Conservation (phyloP, 2,888 invertebrate species). For the Campoletis raptor region DNA sequence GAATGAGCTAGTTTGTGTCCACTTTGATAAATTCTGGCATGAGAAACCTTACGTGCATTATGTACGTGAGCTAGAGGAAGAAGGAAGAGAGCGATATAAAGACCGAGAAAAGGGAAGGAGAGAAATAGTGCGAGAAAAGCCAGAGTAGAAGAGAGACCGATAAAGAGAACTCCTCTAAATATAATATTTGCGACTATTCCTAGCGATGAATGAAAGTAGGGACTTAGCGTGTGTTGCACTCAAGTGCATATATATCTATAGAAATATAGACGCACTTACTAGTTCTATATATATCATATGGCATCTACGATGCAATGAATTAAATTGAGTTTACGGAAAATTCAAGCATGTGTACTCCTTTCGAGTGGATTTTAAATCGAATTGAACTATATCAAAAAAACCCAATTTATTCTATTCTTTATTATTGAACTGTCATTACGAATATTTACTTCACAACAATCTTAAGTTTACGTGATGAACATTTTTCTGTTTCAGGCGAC, state of each 20-base stretch:
- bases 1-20: slow-evolving; percentile 72
- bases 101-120: slow-evolving; percentile 25
- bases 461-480: not conserved
- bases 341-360: slow-evolving; percentile 14
- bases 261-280: slow-evolving; percentile 13
- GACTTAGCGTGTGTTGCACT: slow-evolving; percentile 52
- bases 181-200: slow-evolving; percentile 82
- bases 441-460: not conserved
- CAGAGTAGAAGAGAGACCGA: slow-evolving; percentile 39
- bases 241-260: slow-evolving; percentile 29
- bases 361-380: slow-evolving; percentile 44
- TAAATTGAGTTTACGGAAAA: slow-evolving; percentile 45
- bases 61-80: slow-evolving; percentile 10
- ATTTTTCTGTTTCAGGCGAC: slow-evolving; percentile 51
- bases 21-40: slow-evolving; percentile 69
- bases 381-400: not conserved
- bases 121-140: slow-evolving; percentile 23
- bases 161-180: slow-evolving; percentile 76
- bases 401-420: not conserved
- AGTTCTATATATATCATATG: not conserved
- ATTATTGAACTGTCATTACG: not conserved
- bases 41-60: slow-evolving; percentile 57
- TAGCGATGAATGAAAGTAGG: slow-evolving; percentile 82
- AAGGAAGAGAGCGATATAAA: slow-evolving; percentile 4
- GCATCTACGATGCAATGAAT: slow-evolving; percentile 36